Conservation (phyloP, 1,140 invertebrate species). For the Hylyphantes graminicola region DNA sequence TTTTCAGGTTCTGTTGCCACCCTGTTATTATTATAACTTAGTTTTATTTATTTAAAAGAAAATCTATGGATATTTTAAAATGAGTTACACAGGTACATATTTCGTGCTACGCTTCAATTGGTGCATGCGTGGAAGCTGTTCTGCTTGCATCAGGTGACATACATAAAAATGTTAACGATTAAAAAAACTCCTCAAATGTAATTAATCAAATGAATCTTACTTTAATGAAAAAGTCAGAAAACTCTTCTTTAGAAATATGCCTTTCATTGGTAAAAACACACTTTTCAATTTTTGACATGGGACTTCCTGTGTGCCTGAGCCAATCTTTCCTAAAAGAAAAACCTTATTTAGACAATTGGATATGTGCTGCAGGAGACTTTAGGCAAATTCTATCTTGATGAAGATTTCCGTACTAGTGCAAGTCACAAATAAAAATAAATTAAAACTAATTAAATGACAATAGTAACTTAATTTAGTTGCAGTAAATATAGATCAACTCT, state of each 20-base stretch:
- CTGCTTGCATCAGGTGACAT: too few species aligned
- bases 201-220: constrained; percentile 3
- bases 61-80: too few species aligned
- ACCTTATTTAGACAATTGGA: neutral
- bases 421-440: neutral
- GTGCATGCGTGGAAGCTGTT: too few species aligned
- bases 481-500: too few species aligned
- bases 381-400: neutral
- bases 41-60: too few species aligned
- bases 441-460: neutral
- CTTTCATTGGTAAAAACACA: constrained; percentile 75
- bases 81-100: too few species aligned
- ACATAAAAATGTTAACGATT: too few species aligned
- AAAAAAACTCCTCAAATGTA: too few species aligned
- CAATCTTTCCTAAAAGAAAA: constrained; percentile 74
- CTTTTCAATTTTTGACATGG: constrained; percentile 76
- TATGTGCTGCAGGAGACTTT: neutral
- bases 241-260: constrained; percentile 62
- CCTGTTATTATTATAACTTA: too few species aligned
- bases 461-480: too few species aligned
- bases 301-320: constrained; percentile 77
- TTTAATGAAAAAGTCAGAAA: constrained; percentile 62
- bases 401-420: neutral
- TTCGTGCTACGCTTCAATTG: too few species aligned
- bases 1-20: too few species aligned